Conservation (phyloP, 2,113 vertebrate genomes). For the Tyrannus savana region DNA sequence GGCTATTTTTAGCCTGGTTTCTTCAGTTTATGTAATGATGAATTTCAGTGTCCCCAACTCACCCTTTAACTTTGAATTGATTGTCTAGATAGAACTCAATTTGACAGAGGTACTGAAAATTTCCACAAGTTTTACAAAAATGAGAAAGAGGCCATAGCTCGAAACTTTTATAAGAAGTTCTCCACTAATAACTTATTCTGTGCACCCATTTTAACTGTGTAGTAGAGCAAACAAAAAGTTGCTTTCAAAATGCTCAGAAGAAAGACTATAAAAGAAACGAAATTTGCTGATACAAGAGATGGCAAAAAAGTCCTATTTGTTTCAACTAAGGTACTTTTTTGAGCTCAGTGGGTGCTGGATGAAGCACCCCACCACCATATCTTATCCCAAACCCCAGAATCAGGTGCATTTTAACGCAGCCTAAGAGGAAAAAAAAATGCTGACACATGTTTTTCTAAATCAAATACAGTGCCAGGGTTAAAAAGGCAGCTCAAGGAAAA, state of each 20-base stretch:
- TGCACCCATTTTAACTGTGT: not conserved
- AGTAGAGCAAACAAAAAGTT: not conserved
- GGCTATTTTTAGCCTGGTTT: constrained; percentile 43
- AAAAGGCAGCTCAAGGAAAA: not conserved
- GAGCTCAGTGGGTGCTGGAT: not conserved
- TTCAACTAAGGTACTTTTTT: not conserved
- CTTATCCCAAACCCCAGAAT: not conserved
- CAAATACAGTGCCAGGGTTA: not conserved
- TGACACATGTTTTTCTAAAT: not conserved
- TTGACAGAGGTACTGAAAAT: not conserved
- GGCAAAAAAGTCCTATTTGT: not conserved
- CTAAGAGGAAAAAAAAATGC: not conserved
- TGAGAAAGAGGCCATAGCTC: not conserved
- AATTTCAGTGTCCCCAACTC: constrained; percentile 8
- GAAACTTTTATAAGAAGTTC: not conserved
- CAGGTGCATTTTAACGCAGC: not conserved
- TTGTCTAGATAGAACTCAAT: not conserved
- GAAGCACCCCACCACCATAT: rapidly evolving
- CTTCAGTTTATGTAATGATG: constrained; percentile 43
- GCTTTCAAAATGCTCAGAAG: not conserved
- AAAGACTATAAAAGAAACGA: not conserved
- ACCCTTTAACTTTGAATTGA: constrained; percentile 16
- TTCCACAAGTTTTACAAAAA: not conserved
- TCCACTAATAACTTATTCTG: not conserved
- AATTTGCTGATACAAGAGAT: not conserved